Evolutionary conservation across 2,797 vertebrate genomes (phyloP), one percentile per base, ranked within the genome.

Genomic region (Bufotes viridis): DNA sequence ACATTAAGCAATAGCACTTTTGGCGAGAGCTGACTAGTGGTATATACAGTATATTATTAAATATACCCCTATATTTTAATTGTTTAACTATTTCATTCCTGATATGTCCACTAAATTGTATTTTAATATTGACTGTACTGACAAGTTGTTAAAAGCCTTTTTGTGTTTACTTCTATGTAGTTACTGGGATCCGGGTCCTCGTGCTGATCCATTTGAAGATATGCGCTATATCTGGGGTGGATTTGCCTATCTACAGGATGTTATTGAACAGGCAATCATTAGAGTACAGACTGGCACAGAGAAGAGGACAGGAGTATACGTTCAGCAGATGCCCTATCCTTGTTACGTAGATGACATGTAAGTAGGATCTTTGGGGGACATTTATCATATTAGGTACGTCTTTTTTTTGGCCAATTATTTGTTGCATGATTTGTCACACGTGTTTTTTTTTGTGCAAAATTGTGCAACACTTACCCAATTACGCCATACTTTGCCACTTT

Each of bases 291-390:
- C 98, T 0, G 98, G 98, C 88, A 94, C 91, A 0, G 96, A 96
- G 91, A 96, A 97, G 92, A 98, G 93, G 91, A 99, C 96, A 0
- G 98, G 98, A 0, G 94, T 99, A 90, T 99, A 99, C 84, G 94
- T 99, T 86, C 98, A 99, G 90, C 98, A 99, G 95, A 99, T 99
- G 98, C 98, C 98, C 0, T 99, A 99, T 87, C 98, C 98, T 0
- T 99, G 98, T 92, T 99, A 98, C 0, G 98, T 99, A 0, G 98
- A 99, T 90, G 98, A 99, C 91, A 96, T 99, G 98, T 99, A 93
- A 90, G 97, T 94, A 67, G 24, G 7, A 81, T n/a, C 42, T 63
- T 22, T 42, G 42, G 42, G 42, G 42, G 42, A 6, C 42, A 42
- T 42, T 42, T 42, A 42, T 42, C 34, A 5, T 42, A 6, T 5